phyloP scores from a whole-genome alignment of 2,888 invertebrate genomes.

The Globia sparganii region DNA sequence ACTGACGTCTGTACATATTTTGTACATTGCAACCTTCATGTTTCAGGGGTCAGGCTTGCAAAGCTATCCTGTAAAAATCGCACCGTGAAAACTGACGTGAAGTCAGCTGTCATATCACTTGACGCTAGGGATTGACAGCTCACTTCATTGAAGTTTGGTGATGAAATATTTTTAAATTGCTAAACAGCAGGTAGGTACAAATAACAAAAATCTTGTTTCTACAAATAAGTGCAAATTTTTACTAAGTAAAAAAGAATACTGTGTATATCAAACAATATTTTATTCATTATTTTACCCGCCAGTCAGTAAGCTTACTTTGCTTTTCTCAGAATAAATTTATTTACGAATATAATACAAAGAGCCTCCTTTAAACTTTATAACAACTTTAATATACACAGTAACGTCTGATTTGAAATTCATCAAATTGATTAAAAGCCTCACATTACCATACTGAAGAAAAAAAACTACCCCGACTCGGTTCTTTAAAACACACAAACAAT shows the following conservation, averaged over 20 bases:
- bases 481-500: constrained; percentile 89
- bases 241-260: constrained; percentile 16
- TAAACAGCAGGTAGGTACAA: too few species aligned
- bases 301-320: constrained; percentile 17
- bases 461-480: constrained; percentile 78
- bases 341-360: constrained; percentile 45
- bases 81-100: too few species aligned
- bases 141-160: too few species aligned
- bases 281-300: constrained; percentile 24
- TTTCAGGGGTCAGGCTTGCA: too few species aligned
- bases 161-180: too few species aligned
- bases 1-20: too few species aligned
- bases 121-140: too few species aligned
- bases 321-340: constrained; percentile 41
- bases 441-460: constrained; percentile 81
- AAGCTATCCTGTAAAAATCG: too few species aligned
- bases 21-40: too few species aligned
- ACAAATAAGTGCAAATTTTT: background rate
- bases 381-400: constrained; percentile 70
- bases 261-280: constrained; percentile 11
- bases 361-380: constrained; percentile 48
- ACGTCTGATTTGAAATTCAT: constrained; percentile 81
- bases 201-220: too few species aligned
- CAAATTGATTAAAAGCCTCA: constrained; percentile 83
- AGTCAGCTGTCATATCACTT: too few species aligned